Base-by-base conservation (phyloP, 35 echinoderm and acorn worm genomes). In the Diadema setosum region DNA sequence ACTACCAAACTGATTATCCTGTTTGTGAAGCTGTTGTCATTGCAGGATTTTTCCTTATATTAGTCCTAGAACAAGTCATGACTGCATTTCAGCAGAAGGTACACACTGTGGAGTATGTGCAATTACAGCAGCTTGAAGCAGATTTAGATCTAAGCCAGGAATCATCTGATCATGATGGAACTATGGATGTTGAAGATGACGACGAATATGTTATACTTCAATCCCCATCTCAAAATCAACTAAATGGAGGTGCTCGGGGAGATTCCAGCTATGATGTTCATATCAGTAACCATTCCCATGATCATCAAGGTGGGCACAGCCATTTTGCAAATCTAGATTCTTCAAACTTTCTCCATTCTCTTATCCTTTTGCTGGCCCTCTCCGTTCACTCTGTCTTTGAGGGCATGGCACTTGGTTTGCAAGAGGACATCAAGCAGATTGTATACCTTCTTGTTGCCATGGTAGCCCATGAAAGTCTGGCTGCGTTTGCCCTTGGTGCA, bases 361-460 rank as follows among this genome's bases (percentile, higher is more conserved):
- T 94, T 31, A 90, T 99, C 23, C 86, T 99, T 14, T 67, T 99
- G 2, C 55, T 99, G 30, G 96, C 96, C 14, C 75, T 99, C 15
- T 99, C 96, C 1, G 84, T 91, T 36, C 96, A 99, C 63, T 94
- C 96, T 34, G 42, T 99, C 49, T 94, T 99, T 59, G 96, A 99
- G 57, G 96, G 96, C 2, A 99, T 99, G 93, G 96, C 96, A 18
- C 82, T 99, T 1, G 96, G 96, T 21, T 64, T 99, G 18, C 93
- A 99, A 35, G 87, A 94, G 34, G 40, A 94, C 14, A 48, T 91
- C 56, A 86, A 86, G 25, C 87, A 74, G 27, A 90, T 76, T 34
- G 17, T 83, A 23, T 94, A 99, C 50, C 85, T 99, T 0, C 50
- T 99, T 2, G 52, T 91, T 4, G 96, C 92, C 21, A 99, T 99